Base-by-base conservation (phyloP, 2,888 invertebrate species). In the Thysanoteuthis rhombus region DNA sequence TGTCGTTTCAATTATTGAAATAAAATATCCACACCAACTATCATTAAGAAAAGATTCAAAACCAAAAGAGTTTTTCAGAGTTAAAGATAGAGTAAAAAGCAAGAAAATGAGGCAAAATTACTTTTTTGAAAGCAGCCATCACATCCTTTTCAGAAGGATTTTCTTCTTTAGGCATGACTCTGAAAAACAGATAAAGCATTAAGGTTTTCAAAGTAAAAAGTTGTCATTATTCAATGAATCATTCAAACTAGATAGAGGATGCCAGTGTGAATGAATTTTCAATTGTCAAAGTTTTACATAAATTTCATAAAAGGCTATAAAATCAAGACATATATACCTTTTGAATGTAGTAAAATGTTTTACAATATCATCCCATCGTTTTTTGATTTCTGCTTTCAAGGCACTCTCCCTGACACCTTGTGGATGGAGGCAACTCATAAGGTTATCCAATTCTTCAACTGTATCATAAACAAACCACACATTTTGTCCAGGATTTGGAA, bases 381-480 rank as follows among this genome's bases (percentile, higher is more conserved):
- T 96, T 94, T 95, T 95, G 22, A 97, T 95, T 94, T 96, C 96
- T 32, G 94, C 94, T 94, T 95, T 96, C 89, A 97, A 95, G 6
- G 93, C 93, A 93, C 96, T 96, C 94, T 97, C 97, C 12, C 97
- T 95, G 47, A 96, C 94, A 0, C 97, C 97, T 93, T 96, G 95
- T 5, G 95, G 95, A 93, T 96, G 96, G 1, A 97, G 95, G 36
- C 94, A 94, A 10, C 95, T 95, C 89, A 97, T 94, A 45, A 97
- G 95, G 25, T 90, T 94, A 93, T 96, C 96, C 0, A 97, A 93
- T 32, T 96, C 96, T 32, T 95, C 96, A 92, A 95, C 94, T 10
- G 95, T 94, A 93, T 96, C 96, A 94, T 96, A 97, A 12, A 95
- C 94, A 94, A 97, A 97, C 97, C 97, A 97, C 93, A 97, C 94